Conservation (phyloP, 2,888 invertebrate species). For the Tromatobia lineatoria region DNA sequence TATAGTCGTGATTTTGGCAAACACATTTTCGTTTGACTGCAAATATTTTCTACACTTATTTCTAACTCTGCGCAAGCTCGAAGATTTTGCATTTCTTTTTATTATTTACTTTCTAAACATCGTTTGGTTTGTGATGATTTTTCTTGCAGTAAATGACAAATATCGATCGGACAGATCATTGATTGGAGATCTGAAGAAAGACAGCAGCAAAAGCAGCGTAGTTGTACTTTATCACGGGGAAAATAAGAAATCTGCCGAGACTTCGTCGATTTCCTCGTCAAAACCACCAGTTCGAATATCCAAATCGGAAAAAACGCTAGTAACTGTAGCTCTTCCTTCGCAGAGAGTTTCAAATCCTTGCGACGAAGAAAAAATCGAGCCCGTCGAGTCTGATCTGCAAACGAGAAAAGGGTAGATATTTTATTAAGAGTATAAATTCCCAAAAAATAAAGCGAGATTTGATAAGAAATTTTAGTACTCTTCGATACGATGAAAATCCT, state of each 20-base stretch:
- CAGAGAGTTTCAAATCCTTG: not conserved
- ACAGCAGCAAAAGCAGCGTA: conserved; percentile 80
- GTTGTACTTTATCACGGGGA: conserved; percentile 79
- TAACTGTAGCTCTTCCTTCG: conserved; percentile 42
- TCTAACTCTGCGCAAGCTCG: not conserved
- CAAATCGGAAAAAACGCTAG: conserved; percentile 75
- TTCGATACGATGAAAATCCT: too few species aligned
- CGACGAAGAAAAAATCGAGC: not conserved
- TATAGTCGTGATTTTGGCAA: too few species aligned
- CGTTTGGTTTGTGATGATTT: not conserved
- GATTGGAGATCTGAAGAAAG: conserved; percentile 61
- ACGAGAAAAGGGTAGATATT: not conserved
- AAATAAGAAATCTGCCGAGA: conserved; percentile 51
- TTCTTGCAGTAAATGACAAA: conserved; percentile 67
- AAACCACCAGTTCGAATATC: conserved; percentile 69
- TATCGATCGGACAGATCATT: conserved; percentile 63
- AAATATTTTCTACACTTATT: conserved; percentile 3
- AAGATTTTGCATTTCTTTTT: not conserved
- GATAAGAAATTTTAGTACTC: too few species aligned
- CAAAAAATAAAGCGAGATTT: too few species aligned
- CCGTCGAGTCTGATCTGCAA: conserved; percentile 1
- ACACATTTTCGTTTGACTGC: too few species aligned
- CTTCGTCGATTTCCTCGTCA: conserved; percentile 53
- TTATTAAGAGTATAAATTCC: not conserved
- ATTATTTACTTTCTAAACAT: too few species aligned